These are phyloP conservation scores for Andrena chrysosceles DNA, from an alignment of 2,888 invertebrate species.

Conservation along the genomic window DNA sequence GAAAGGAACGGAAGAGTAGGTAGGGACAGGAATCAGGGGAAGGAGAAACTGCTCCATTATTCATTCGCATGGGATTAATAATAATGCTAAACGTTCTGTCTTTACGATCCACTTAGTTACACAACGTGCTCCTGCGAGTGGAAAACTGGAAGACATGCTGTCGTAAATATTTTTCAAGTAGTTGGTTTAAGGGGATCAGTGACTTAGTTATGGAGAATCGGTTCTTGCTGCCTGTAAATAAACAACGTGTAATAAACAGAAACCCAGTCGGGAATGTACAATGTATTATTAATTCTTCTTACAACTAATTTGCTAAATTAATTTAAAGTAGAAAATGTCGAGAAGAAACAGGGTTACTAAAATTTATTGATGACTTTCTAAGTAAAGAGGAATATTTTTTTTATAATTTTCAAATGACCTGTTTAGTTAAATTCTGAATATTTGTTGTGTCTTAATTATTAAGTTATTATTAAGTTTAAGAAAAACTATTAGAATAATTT, in stretches of 20 bases:
- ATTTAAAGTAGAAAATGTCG: too few relatives aligned
- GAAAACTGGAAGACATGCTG: not conserved
- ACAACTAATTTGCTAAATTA: too few relatives aligned
- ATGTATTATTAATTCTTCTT: not conserved
- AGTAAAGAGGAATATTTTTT: too few relatives aligned
- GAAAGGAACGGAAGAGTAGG: constrained; percentile 57
- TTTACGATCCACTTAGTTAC: constrained; percentile 52
- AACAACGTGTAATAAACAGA: not conserved
- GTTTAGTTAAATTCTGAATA: too few relatives aligned
- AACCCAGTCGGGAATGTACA: not conserved
- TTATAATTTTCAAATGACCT: too few relatives aligned
- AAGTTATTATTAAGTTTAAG: too few relatives aligned
- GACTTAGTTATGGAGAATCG: not conserved
- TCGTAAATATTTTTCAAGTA: not conserved
- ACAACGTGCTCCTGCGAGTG: constrained; percentile 35
- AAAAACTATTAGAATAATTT: too few relatives aligned
- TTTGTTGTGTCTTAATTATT: too few relatives aligned
- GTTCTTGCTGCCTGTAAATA: not conserved
- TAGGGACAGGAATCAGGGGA: constrained; percentile 19
- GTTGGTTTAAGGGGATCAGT: not conserved
- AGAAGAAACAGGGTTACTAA: too few relatives aligned
- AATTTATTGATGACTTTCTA: too few relatives aligned
- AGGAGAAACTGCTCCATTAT: constrained; percentile 60
- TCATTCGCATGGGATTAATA: constrained; percentile 56
- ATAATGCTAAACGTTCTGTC: constrained; percentile 34